Evolutionary conservation across 2,888 invertebrate species (phyloP), one percentile per base, ranked within the genome.

Genomic region (Drosophila acutilabella): DNA sequence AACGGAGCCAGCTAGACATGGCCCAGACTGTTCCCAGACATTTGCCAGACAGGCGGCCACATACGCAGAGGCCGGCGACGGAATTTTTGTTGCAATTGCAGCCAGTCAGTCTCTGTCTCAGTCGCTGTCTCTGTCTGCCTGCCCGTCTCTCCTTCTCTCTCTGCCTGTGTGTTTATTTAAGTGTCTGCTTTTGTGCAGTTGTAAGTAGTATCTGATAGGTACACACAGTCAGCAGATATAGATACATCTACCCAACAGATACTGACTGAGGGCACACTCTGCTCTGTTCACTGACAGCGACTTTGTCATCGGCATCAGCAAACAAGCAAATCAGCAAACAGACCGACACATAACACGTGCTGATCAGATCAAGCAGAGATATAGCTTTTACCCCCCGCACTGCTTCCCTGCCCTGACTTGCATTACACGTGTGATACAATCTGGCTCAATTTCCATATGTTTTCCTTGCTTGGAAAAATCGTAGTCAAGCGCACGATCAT

Each of bases 1-100:
- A 92, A 91, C 91, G 91, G 91, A 89, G 88, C 91, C 91, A 91
- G 91, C 90, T 91, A 92, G 92, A 92, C 91, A 90, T 92, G 92
- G 92, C 91, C 92, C 92, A 92, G 92, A 92, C 92, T 91, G 89
- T 89, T 87, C 79, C 87, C 90, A 91, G 91, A 91, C 91, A 87
- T 78, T 82, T 78, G 72, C 74, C 83, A 88, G 78, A 88, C 84
- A 81, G 69, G 64, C 74, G 68, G 78, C 70, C 81, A 64, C 66
- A 77, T 54, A 69, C 75, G 76, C 75, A 76, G 76, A 74, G 74
- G 78, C 79, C 71, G 70, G 61, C 74, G 67, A 62, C 72, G 66
- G 87, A 80, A 82, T 86, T 83, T 67, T 83, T 67, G 81, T 60
- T 82, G 80, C 89, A 88, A 66, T 66, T 73, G 80, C 86, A 79